These are phyloP conservation scores for Sminthurides bifidus DNA, from an alignment of 1,140 invertebrate species.

Conservation along the genomic window DNA sequence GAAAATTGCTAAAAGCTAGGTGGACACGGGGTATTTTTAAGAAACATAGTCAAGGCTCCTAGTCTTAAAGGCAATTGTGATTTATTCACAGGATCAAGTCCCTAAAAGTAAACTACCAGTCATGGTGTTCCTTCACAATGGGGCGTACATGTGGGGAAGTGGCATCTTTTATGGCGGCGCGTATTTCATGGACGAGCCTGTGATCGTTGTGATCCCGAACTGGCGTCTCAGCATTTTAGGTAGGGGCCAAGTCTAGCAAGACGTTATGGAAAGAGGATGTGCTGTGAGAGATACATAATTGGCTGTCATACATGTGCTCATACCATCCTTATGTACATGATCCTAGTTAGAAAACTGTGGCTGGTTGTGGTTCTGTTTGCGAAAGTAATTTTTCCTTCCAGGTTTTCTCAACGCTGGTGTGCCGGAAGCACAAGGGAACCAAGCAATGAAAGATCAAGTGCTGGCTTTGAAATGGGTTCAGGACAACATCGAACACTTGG, in stretches of 20 bases:
- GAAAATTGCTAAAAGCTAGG: too few relatives aligned
- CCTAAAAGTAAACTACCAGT: slow-evolving; percentile 14
- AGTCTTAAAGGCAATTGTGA: too few relatives aligned
- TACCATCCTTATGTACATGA: background rate
- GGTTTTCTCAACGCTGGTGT: slow-evolving; percentile 20
- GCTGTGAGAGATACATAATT: too few relatives aligned
- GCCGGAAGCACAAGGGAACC: slow-evolving; percentile 15
- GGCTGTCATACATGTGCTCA: background rate
- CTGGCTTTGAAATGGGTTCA: slow-evolving; percentile 32
- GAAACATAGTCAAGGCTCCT: too few relatives aligned
- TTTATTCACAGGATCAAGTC: too few relatives aligned
- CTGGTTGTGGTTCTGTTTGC: background rate
- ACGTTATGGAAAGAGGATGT: too few relatives aligned
- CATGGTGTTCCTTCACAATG: slow-evolving; percentile 13
- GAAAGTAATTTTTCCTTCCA: background rate
- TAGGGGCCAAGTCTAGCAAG: too few relatives aligned
- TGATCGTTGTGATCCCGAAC: slow-evolving; percentile 13
- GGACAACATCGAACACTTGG: too few relatives aligned
- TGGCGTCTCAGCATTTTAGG: slow-evolving; percentile 12
- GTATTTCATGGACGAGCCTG: slow-evolving; percentile 14
- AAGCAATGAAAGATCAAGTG: slow-evolving; percentile 32
- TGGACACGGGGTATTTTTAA: too few relatives aligned
- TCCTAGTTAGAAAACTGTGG: background rate
- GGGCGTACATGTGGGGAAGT: slow-evolving; percentile 9
- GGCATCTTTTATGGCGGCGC: background rate